phyloP scores from a whole-genome alignment of 2,113 vertebrate genomes.

The Nyctibius bracteatus region DNA sequence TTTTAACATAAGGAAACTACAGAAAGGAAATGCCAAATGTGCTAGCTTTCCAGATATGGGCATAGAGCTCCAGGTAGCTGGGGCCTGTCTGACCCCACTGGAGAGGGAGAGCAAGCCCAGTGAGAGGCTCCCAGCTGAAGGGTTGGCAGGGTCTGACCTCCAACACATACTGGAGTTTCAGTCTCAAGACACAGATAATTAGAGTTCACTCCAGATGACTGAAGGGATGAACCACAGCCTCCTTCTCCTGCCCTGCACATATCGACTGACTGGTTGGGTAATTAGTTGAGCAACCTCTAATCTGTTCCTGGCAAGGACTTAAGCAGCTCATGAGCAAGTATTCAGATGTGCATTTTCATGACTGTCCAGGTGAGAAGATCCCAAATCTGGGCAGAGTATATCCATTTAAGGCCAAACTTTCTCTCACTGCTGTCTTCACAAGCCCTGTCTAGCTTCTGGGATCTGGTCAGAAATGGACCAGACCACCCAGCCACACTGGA shows the following conservation, averaged over 20 bases:
- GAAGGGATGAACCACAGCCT: not conserved
- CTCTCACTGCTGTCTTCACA: not conserved
- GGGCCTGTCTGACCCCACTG: not conserved
- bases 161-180: rapidly evolving
- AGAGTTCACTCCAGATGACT: not conserved
- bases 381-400: not conserved
- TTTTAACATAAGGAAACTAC: not conserved
- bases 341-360: not conserved
- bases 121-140: not conserved
- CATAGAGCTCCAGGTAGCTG: not conserved
- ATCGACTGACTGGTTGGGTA: not conserved
- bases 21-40: not conserved
- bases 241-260: not conserved
- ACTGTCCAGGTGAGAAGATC: not conserved
- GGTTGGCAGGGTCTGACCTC: not conserved
- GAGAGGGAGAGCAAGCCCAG: not conserved
- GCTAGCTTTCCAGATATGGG: not conserved
- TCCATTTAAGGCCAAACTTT: not conserved
- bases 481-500: not conserved
- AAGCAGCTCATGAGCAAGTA: not conserved
- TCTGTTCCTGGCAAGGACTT: not conserved
- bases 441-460: not conserved
- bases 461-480: not conserved
- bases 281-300: not conserved
- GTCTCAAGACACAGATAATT: not conserved